A percentile compares a stretch with the other conserved stretches of the same genome.
phyloP scores from a whole-genome alignment of 2,797 vertebrate genomes.

The Enteromius trimaculatus region DNA sequence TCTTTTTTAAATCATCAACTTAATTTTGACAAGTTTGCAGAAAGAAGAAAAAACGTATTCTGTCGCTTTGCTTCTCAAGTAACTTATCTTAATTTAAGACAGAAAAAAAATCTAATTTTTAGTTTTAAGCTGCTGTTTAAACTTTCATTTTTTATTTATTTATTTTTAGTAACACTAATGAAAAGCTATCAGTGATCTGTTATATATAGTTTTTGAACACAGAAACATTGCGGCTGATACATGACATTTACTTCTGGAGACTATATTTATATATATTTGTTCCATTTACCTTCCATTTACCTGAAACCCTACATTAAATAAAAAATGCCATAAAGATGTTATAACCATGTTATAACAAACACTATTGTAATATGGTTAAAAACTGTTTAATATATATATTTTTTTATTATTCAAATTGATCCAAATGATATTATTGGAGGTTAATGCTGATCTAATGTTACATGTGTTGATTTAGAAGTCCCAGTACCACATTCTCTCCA shows the following conservation, averaged over 20 bases:
- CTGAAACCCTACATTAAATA: background rate
- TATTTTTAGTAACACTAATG: background rate
- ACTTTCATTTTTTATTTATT: background rate
- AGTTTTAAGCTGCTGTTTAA: background rate
- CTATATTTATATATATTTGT: background rate
- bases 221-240: background rate
- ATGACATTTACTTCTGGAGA: background rate
- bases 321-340: background rate
- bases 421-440: background rate
- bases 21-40: background rate
- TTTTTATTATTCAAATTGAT: background rate
- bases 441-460: background rate
- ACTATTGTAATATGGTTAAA: background rate
- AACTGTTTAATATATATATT: too few relatives aligned
- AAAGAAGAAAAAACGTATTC: background rate
- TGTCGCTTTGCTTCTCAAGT: background rate
- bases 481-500: background rate
- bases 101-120: background rate
- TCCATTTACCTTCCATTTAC: background rate
- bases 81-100: background rate
- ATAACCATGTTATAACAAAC: background rate
- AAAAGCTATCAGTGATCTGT: background rate
- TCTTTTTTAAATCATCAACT: background rate
- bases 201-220: background rate
- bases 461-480: constrained; percentile 21